Evolutionary conservation across 2,797 vertebrate species (phyloP), one percentile per base, ranked within the genome.

Genomic region (Microctenopoma lineatum): DNA sequence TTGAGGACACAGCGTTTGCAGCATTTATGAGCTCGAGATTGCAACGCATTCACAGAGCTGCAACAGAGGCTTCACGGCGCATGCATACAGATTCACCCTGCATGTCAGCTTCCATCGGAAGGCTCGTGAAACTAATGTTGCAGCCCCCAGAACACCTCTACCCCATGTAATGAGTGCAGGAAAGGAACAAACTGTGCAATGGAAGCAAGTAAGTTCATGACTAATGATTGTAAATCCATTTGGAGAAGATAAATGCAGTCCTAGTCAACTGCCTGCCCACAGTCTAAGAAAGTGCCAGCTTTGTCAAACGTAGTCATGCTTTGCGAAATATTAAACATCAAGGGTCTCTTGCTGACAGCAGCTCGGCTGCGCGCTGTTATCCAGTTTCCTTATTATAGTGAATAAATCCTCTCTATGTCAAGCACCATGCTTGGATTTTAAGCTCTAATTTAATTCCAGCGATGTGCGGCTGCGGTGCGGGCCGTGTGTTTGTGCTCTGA

Each of bases 371-470:
- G 41, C 42, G 4, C 46, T 54, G 87, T 87, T 87, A 93, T 87
- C 80, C 80, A 77, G 69, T 70, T 64, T 78, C 76, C 82, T 88
- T 91, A 86, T 84, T 93, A 92, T 50, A 84, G 73, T 79, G 86
- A 56, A 85, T 68, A 91, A 85, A 90, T 81, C 79, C 83, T 75
- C 78, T 81, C 80, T 44, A 58, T 91, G 88, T 89, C 77, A 73
- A 90, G 77, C 56, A 75, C 85, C 86, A 81, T 59, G 81, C 80
- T 88, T 70, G 69, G 84, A 76, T 90, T 92, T 84, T 69, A 90
- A 89, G 89, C 92, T 86, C 69, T 87, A 88, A 93, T 87, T 92
- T 93, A 84, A 90, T 89, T 92, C 80, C 67, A 61, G 65, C 79
- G 55, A 73, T 66, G 70, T 82, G 66, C 69, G 32, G 85, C 72